A percentile compares a stretch with the other conserved stretches of the same genome.
Conservation (phyloP, 2,888 invertebrate species). For the Synanthedon vespiformis region DNA sequence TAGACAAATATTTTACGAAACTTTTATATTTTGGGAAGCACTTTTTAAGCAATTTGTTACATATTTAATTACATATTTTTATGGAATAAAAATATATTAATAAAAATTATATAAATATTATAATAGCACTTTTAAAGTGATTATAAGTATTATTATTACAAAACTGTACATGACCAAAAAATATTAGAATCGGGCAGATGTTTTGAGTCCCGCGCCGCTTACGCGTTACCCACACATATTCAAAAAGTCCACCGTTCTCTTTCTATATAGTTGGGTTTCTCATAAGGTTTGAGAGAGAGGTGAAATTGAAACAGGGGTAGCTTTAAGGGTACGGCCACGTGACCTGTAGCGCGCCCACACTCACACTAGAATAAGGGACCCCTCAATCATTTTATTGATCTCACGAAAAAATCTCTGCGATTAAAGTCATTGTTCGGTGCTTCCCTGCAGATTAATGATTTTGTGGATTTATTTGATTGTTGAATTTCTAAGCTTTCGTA, state of each 20-base stretch:
- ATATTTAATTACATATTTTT: too few relatives aligned
- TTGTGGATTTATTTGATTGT: conserved; percentile 13
- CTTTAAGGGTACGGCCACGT: conserved; percentile 47
- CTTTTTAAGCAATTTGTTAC: too few relatives aligned
- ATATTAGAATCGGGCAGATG: conserved; percentile 58
- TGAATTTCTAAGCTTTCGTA: conserved; percentile 5
- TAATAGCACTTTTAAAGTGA: neutral
- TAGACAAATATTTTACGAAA: too few relatives aligned
- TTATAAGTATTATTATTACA: conserved; percentile 37
- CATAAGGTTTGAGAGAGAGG: conserved; percentile 22
- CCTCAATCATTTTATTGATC: conserved; percentile 58
- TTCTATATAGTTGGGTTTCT: conserved; percentile 6
- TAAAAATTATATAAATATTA: neutral
- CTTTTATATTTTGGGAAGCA: too few relatives aligned
- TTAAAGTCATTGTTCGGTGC: conserved; percentile 20
- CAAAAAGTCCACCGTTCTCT: conserved; percentile 15
- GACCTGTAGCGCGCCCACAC: conserved; percentile 42
- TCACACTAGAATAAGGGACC: conserved; percentile 20
- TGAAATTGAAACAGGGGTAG: conserved; percentile 48
- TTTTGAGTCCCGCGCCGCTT: conserved; percentile 42
- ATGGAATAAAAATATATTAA: too few relatives aligned
- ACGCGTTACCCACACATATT: conserved; percentile 32
- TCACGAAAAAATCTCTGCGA: conserved; percentile 37
- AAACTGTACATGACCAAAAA: conserved; percentile 41
- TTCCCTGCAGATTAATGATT: neutral